Base-by-base conservation (phyloP, 2,113 vertebrate species). In the Anguilla japonica region DNA sequence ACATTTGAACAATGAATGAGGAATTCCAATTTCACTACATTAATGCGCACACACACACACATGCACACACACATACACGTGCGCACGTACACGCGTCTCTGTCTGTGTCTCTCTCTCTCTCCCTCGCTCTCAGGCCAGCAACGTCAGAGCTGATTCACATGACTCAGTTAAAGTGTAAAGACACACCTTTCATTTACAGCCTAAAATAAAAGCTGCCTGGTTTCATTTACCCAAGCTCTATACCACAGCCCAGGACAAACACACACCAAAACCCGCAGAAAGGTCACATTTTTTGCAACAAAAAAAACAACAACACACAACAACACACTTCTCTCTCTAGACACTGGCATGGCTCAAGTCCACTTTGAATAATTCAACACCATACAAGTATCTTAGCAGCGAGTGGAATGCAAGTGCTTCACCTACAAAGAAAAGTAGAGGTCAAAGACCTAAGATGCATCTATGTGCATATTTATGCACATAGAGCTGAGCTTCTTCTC, bases 141-240 rank as follows among this genome's bases (percentile, higher is more conserved):
- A n/a, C 29, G 6, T 67, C 84, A 85, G 85, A 53, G 50, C 41
- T 18, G 26, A 78, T 86, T 41, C 90, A 92, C 34, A 26, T 92
- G 88, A 90, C 50, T 84, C 83, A 29, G 26, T 84, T 71, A 88
- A 89, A 92, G 88, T 88, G 78, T 87, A 90, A 85, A 87, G 92
- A 90, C 92, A 92, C 91, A 91, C 92, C 92, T 93, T 91, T 92
- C 89, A 92, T 91, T 88, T 92, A 85, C 84, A 89, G 89, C 53
- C 87, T 83, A 90, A 89, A 84, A 92, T 93, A 84, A 89, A 91
- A 87, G 82, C 87, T 85, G 88, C 79, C 78, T 63, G 82, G 71
- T 34, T 85, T 88, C 85, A 26, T 88, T 87, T 90, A 85, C 75
- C 85, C 26, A 34, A 34, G 81, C 75, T 85, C 83, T 75, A n/a